Evolutionary conservation across 2,797 vertebrate genomes (phyloP), one percentile per base, ranked within the genome.

Genomic region (Stomatorhinus walkeri): DNA sequence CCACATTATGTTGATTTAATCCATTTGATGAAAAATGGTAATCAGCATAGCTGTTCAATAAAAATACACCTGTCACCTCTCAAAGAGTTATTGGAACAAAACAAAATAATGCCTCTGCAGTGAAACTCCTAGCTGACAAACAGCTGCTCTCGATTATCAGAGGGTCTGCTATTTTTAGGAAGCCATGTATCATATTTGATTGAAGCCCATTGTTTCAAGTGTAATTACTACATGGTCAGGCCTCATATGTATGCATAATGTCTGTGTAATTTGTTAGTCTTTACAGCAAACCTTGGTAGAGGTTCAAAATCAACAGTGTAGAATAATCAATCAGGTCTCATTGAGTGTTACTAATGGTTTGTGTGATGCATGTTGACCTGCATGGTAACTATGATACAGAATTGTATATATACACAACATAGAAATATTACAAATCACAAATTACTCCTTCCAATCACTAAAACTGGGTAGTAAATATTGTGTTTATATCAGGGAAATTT

Each of bases 231-330:
- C 24, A 32, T 40, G 28, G 2, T 59, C 28, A 59, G 9, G 28
- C 28, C 46, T 85, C n/a, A 51, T 52, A 52, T 85, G 83, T 49
- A 85, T 85, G 43, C 43, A 46, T 85, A 46, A 85, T 85, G 83
- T 85, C 43, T 49, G 22, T 85, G 43, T 52, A 85, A 85, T 85
- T 85, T 85, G 83, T 49, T 87, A 43, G 24, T 87, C 56, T 87
- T 68, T 46, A 87, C 36, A 61, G 16, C 8, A 54, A 64, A 36
- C 36, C 81, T 51, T 48, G 48, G n/a, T 49, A 85, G n/a, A 85
- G 22, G 48, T 51, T 85, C 48, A 24, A 85, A 49, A 51, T 51
- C 46, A 81, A 10, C 83, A 85, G 83, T 24, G 83, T 52, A 52
- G 12, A 85, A 85, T 28, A 85, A 49, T 85, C 40, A 49, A 32